Conservation (phyloP, 2,888 invertebrate genomes). For the Eledona agricola region DNA sequence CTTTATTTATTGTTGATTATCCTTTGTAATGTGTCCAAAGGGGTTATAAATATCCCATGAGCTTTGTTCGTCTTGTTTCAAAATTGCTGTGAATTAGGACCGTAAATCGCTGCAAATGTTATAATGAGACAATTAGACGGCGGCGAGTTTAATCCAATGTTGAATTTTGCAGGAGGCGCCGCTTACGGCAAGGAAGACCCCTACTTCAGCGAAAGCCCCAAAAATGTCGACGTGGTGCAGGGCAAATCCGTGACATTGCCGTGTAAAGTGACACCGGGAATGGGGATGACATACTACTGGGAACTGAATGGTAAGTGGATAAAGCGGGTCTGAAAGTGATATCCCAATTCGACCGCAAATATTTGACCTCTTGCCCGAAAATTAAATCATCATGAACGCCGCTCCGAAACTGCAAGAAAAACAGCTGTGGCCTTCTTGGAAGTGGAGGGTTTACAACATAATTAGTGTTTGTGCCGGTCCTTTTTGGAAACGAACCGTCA, state of each 20-base stretch:
- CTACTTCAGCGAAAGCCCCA: constrained; percentile 58
- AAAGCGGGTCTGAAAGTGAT: constrained; percentile 1
- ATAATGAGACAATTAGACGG: constrained; percentile 21
- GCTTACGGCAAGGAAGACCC: constrained; percentile 52
- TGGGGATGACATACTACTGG: constrained; percentile 60
- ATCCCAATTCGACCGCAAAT: constrained; percentile 5
- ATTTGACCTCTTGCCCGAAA: constrained; percentile 2
- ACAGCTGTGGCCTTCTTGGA: constrained; percentile 24
- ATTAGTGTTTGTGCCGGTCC: constrained; percentile 20
- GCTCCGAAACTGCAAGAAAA: constrained; percentile 1
- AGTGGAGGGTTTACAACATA: constrained; percentile 19
- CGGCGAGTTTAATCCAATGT: not conserved
- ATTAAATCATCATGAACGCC: not conserved
- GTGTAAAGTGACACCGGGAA: constrained; percentile 58
- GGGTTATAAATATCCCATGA: constrained; percentile 9
- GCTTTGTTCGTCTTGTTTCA: constrained; percentile 10
- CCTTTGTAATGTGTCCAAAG: too few species aligned
- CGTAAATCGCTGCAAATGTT: constrained; percentile 25
- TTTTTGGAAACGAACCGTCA: too few species aligned
- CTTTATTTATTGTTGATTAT: too few species aligned
- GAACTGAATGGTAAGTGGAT: constrained; percentile 59
- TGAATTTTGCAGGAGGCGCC: constrained; percentile 40
- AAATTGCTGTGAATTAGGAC: constrained; percentile 13
- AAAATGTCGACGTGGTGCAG: constrained; percentile 56
- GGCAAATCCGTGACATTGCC: constrained; percentile 58